phyloP scores from a whole-genome alignment of 1,140 invertebrate species.

The Macrostomum lignano region DNA sequence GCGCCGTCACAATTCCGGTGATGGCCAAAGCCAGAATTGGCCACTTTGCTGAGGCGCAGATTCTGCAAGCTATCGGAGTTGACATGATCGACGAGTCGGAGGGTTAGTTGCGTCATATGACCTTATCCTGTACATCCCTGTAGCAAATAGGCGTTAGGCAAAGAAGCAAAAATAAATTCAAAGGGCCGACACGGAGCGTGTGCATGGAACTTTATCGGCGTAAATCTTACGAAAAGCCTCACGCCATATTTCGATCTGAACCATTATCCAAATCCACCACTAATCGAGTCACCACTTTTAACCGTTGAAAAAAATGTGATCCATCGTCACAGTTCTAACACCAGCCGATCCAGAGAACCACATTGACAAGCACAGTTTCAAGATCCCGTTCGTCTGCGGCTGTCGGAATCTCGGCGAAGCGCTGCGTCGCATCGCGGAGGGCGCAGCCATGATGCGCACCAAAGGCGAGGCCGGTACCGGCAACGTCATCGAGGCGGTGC shows the following conservation, averaged over 20 bases:
- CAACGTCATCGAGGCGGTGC: slow-evolving; percentile 17
- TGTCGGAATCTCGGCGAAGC: slow-evolving; percentile 16
- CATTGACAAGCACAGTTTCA: slow-evolving; percentile 17
- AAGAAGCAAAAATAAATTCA: no score
- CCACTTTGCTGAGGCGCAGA: slow-evolving; percentile 20
- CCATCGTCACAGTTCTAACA: slow-evolving; percentile 12
- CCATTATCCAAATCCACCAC: no score
- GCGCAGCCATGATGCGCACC: slow-evolving; percentile 19
- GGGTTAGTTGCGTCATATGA: slow-evolving; percentile 11
- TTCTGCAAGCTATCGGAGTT: slow-evolving; percentile 16
- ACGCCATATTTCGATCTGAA: no score
- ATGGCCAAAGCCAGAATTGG: slow-evolving; percentile 20
- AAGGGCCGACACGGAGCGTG: no score
- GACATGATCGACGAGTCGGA: slow-evolving; percentile 22
- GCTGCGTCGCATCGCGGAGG: slow-evolving; percentile 14
- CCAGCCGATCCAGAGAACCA: slow-evolving; percentile 17
- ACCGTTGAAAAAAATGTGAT: neutral
- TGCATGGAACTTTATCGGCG: no score
- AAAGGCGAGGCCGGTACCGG: slow-evolving; percentile 20
- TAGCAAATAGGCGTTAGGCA: no score
- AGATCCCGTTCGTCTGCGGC: slow-evolving; percentile 17
- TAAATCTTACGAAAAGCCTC: no score
- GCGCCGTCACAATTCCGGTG: slow-evolving; percentile 17
- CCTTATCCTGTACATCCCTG: no score
- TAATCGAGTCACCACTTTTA: neutral